Evolutionary conservation across 2,797 vertebrate species (phyloP), one percentile per base, ranked within the genome.

Genomic region (Channa striata): DNA sequence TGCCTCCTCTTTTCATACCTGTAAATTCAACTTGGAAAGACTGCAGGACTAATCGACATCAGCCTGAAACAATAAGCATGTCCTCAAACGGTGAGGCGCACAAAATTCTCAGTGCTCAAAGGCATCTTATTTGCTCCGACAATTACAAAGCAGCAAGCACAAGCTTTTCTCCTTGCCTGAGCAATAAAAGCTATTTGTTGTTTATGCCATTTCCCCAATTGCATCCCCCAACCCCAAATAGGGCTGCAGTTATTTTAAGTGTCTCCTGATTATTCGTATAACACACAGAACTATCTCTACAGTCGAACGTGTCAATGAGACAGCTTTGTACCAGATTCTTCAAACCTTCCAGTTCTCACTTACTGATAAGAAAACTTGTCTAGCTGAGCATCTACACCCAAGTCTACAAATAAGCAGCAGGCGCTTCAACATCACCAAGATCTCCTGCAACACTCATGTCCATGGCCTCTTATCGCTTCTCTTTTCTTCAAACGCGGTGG

Each of bases 81-180:
- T 61, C 64, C 13, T 25, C 10, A 11, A 16, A 60, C 36, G 17
- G 5, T 5, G 37, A 72, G 17, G 21, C n/a, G 34, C 4, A 40
- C 14, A 30, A 46, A 52, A 62, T 19, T 52, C 21, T 50, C 21
- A 58, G 65, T 6, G 39, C 52, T 67, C 36, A 67, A 57, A 60
- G 56, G 17, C 56, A 53, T 63, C 49, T 59, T 57, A 67, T 72
- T 79, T 69, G 23, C 54, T 23, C 40, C 75, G 71, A 77, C 75
- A 68, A 62, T 81, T 72, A 59, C 43, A 54, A 30, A 23, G 42
- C 59, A 82, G 53, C 65, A 68, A 59, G 23, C 44, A 42, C n/a
- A 43, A 68, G 60, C 19, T 54, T 53, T 66, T 59, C 59, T 61
- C 20, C 50, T 62, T 17, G 57, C 77, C 42, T 43, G 47, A 77